Evolutionary conservation across 2,888 invertebrate species (phyloP).

Genomic region (Spilosoma lubricipeda): DNA sequence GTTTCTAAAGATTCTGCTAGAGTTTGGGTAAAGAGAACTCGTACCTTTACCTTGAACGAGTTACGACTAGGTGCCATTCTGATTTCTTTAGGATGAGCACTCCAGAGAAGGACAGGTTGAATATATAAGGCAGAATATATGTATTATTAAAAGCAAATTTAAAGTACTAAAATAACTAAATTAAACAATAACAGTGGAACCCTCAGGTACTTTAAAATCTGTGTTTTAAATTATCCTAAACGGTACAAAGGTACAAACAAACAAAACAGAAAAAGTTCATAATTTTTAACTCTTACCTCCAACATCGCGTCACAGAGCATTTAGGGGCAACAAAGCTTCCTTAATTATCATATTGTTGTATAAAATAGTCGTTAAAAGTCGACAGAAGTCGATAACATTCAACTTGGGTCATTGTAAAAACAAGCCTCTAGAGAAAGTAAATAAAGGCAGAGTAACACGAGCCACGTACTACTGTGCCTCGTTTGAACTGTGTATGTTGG

Average conservation of each 20-base stretch:
- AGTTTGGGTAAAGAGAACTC: too few relatives aligned
- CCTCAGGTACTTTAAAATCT: constrained; percentile 19
- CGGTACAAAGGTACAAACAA: constrained; percentile 23
- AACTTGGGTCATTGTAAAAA: constrained; percentile 75
- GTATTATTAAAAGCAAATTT: background rate
- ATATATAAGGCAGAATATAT: background rate
- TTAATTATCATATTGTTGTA: constrained; percentile 83
- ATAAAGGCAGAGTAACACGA: constrained; percentile 55
- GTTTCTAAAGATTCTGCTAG: too few relatives aligned
- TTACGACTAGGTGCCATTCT: too few relatives aligned
- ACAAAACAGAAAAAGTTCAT: constrained; percentile 36
- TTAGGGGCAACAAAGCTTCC: constrained; percentile 62
- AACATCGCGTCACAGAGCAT: constrained; percentile 59
- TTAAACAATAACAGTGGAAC: constrained; percentile 8
- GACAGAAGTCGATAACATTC: constrained; percentile 78
- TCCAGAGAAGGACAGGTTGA: too few relatives aligned
- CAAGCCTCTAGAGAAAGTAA: constrained; percentile 68
- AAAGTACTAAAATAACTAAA: constrained; percentile 15
- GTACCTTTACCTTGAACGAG: too few relatives aligned
- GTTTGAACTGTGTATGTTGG: constrained; percentile 29
- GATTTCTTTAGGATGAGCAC: too few relatives aligned
- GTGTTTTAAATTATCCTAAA: constrained; percentile 27
- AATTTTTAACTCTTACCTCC: constrained; percentile 51
- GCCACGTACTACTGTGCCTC: constrained; percentile 31
- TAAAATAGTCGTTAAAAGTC: constrained; percentile 82